Evolutionary conservation across 2,797 vertebrate species (phyloP), one percentile per base, ranked within the genome.

Genomic region (Poecilia velifera): DNA sequence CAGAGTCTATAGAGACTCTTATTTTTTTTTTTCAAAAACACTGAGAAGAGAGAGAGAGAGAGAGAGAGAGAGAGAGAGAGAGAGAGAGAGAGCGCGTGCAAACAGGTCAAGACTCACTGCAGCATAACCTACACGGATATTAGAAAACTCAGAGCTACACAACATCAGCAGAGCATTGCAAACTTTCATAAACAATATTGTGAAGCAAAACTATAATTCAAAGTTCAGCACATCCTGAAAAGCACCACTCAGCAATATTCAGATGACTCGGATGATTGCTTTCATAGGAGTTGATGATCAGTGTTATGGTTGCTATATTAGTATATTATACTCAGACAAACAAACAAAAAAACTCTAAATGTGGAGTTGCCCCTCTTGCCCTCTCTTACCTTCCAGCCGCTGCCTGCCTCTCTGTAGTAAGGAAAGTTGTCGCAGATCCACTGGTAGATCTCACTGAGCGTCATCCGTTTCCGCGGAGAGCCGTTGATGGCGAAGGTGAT

Each of bases 401-500:
- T 97, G 89, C 97, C 97, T 28, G 96, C 97, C 91, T 97, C 96
- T 90, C 96, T 90, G 91, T 97, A 97, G 92, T 97, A 97, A 1
- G 97, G 97, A 77, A 97, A 97, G 92, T 97, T 97, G 94, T 97
- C 97, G 88, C 97, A 97, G 94, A 97, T 97, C 97, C 97, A 97
- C 93, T 97, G 97, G 90, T 97, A 97, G 94, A 97, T 97, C 93
- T 97, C 97, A 82, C 97, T 97, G 81, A 97, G 95, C 74, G 97
- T 97, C 97, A 97, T 97, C 86, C 96, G 95, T 95, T 97, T 97
- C 90, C 96, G 96, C 0, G 96, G 96, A 6, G 97, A 97, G 82
- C 96, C 96, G 62, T 97, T 97, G 93, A 97, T 97, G 79, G 97
- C 97, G 62, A 97, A 97, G 80, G 97, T 97, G 89, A 97, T 97